Evolutionary conservation across 2,888 invertebrate species (phyloP).

Genomic region (Cryptophagus acutangulus): DNA sequence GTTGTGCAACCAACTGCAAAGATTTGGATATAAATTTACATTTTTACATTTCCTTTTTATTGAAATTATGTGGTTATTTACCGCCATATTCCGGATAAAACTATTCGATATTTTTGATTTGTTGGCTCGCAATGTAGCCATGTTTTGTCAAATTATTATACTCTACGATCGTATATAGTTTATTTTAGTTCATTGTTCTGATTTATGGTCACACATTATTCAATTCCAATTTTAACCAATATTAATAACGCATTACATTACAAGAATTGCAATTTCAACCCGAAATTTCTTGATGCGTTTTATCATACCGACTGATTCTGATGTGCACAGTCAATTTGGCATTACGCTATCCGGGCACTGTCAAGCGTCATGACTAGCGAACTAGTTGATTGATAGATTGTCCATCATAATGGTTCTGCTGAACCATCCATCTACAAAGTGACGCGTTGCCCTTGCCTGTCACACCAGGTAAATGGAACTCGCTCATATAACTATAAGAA

Average conservation of each 20-base stretch:
- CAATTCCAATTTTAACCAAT: not conserved
- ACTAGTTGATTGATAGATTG: constrained; percentile 48
- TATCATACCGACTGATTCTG: too few species aligned
- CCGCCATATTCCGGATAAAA: constrained; percentile 32
- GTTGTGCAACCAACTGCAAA: constrained; percentile 35
- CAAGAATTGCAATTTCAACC: too few species aligned
- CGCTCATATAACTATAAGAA: constrained; percentile 5
- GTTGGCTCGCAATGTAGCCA: constrained; percentile 16
- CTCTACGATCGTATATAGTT: constrained; percentile 14
- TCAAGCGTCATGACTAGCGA: constrained; percentile 43
- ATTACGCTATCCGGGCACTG: constrained; percentile 9
- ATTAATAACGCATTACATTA: too few species aligned
- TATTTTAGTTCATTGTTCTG: constrained; percentile 14
- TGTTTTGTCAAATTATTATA: constrained; percentile 24
- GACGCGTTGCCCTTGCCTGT: constrained; percentile 39
- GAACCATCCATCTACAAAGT: constrained; percentile 44
- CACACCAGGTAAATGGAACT: constrained; percentile 38
- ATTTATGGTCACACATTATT: not conserved
- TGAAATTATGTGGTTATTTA: constrained; percentile 36
- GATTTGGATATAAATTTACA: constrained; percentile 37
- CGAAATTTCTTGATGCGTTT: too few species aligned
- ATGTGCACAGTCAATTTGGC: too few species aligned
- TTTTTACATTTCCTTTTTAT: constrained; percentile 40
- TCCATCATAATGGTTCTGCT: constrained; percentile 48
- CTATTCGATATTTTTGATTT: constrained; percentile 26